Evolutionary conservation across 2,113 vertebrate genomes (phyloP).

Genomic region (Nansenia antarctica): DNA sequence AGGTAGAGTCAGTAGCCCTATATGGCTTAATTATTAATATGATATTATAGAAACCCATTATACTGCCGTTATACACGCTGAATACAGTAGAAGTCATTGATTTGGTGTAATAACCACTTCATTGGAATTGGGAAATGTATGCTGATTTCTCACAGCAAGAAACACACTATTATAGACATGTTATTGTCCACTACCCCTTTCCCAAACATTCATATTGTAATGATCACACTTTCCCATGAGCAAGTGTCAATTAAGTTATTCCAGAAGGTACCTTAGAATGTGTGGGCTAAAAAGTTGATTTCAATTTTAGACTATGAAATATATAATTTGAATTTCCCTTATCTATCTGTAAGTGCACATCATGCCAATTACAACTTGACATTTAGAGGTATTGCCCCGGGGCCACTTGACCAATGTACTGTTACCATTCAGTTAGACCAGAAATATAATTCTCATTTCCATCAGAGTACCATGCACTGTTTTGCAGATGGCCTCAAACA

Average conservation of each 20-base stretch:
- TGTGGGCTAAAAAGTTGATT: neutral
- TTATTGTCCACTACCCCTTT: neutral
- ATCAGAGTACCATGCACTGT: neutral
- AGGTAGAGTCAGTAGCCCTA: neutral
- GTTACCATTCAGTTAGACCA: neutral
- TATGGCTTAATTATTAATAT: neutral
- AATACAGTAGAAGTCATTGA: neutral
- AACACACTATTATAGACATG: neutral
- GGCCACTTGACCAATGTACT: neutral
- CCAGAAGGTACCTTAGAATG: neutral
- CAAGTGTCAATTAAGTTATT: neutral
- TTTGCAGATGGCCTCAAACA: neutral
- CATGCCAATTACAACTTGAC: neutral
- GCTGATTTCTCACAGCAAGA: neutral
- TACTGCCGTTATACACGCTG: neutral
- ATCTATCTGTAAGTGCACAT: constrained; percentile 4
- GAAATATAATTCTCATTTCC: neutral
- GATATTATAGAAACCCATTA: no score
- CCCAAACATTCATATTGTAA: neutral
- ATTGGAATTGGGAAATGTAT: neutral
- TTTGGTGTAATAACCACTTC: neutral
- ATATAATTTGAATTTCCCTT: constrained; percentile 1
- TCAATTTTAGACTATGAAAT: constrained; percentile 1
- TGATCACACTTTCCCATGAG: neutral
- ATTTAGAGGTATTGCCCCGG: neutral